Evolutionary conservation across 2,888 invertebrate genomes (phyloP).

Genomic region (Polyommatus iphigenia): DNA sequence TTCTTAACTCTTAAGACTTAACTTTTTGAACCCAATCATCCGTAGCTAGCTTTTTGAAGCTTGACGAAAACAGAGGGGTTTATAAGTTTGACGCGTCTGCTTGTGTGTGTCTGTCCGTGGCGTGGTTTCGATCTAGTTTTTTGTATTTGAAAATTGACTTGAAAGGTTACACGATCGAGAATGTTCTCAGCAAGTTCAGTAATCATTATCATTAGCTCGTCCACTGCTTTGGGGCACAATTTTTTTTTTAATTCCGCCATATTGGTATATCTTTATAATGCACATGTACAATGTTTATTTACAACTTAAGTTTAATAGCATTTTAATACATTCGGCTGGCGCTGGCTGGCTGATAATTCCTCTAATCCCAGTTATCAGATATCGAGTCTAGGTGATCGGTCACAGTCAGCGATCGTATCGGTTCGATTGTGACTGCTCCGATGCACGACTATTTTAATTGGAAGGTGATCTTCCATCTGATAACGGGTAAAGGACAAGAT

Average conservation of each 20-base stretch:
- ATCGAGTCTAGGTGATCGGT: constrained; percentile 66
- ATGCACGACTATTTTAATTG: constrained; percentile 80
- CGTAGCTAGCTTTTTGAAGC: background rate
- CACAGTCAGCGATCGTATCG: constrained; percentile 69
- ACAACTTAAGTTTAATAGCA: background rate
- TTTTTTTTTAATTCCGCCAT: too few species aligned
- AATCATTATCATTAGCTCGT: background rate
- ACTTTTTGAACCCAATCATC: background rate
- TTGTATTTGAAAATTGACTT: background rate
- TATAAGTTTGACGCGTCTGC: background rate
- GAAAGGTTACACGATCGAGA: background rate
- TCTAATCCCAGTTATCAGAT: constrained; percentile 47
- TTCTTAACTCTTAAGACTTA: background rate
- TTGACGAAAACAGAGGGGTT: too few species aligned
- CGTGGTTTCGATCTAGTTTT: background rate
- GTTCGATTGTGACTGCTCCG: constrained; percentile 72
- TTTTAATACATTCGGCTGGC: background rate
- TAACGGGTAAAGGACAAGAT: constrained; percentile 63
- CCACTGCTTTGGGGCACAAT: too few species aligned
- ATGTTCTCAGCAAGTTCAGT: background rate
- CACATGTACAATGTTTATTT: too few species aligned
- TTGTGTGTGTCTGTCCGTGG: too few species aligned
- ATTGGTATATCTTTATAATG: too few species aligned
- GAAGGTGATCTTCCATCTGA: constrained; percentile 69
- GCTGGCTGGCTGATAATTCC: constrained; percentile 36